Evolutionary conservation across 2,888 invertebrate genomes (phyloP).

Genomic region (Amblyjoppa fuscipennis): DNA sequence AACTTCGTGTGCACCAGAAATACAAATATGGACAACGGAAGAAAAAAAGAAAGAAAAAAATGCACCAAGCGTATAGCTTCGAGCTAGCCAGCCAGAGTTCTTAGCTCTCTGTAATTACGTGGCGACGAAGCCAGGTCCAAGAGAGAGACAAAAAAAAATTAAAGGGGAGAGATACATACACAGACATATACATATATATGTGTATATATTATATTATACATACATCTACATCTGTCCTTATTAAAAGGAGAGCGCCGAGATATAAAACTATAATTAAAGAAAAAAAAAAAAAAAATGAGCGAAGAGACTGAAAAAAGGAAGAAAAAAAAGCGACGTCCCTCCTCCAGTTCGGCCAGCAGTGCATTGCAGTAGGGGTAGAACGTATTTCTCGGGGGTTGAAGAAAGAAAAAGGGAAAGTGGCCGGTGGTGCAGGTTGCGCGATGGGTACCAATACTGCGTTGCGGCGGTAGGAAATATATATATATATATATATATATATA

Average conservation of each 20-base stretch:
- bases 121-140: conserved; percentile 63
- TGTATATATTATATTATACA: too few species aligned
- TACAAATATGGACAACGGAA: conserved; percentile 16
- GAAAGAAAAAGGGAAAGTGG: conserved; percentile 57
- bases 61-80: conserved; percentile 64
- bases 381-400: conserved; percentile 31
- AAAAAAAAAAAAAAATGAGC: conserved; percentile 4
- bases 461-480: not conserved
- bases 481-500: not conserved
- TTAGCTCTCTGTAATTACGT: conserved; percentile 73
- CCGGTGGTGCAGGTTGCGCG: conserved; percentile 51
- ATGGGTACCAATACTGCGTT: not conserved
- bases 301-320: not conserved
- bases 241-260: conserved; percentile 30
- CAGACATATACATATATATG: too few species aligned
- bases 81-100: conserved; percentile 42
- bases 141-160: conserved; percentile 23
- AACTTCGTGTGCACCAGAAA: conserved; percentile 18
- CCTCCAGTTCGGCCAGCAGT: conserved; percentile 5
- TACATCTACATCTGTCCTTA: not conserved
- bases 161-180: not conserved
- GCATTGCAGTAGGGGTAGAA: not conserved
- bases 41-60: conserved; percentile 41
- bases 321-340: not conserved
- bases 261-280: conserved; percentile 1